Conservation (phyloP, 2,113 vertebrate genomes). For the Amazona guildingii region DNA sequence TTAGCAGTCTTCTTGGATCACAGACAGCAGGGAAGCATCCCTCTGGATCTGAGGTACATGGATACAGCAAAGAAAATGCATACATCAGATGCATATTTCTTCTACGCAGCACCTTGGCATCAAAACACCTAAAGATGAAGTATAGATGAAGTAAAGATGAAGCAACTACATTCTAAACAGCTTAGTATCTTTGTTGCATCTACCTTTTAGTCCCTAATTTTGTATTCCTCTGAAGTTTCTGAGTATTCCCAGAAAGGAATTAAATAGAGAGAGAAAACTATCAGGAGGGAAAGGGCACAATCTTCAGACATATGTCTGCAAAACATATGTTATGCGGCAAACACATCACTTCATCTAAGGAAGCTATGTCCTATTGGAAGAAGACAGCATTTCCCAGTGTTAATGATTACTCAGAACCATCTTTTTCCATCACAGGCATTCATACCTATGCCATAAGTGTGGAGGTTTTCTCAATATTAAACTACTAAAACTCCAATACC, state of each 20-base stretch:
- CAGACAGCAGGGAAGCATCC: neutral
- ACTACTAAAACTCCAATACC: neutral
- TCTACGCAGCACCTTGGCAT: neutral
- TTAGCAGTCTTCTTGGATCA: neutral
- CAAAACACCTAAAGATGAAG: neutral
- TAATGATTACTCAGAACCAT: neutral
- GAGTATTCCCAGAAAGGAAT: neutral
- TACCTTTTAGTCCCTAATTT: neutral
- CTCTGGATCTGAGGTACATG: neutral
- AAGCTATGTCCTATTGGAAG: neutral
- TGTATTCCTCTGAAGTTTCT: neutral
- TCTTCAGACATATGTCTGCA: neutral
- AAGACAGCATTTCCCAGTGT: neutral
- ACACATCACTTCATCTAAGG: neutral
- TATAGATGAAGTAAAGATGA: neutral
- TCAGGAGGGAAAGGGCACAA: neutral
- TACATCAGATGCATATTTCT: accelerated
- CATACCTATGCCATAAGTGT: neutral
- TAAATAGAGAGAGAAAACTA: neutral
- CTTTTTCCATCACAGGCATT: neutral
- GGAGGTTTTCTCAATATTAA: neutral
- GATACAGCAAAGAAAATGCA: neutral
- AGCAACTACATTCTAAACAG: neutral
- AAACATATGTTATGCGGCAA: neutral
- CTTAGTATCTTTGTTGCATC: neutral